Evolutionary conservation across 2,113 vertebrate species (phyloP).

Genomic region (Egretta garzetta): DNA sequence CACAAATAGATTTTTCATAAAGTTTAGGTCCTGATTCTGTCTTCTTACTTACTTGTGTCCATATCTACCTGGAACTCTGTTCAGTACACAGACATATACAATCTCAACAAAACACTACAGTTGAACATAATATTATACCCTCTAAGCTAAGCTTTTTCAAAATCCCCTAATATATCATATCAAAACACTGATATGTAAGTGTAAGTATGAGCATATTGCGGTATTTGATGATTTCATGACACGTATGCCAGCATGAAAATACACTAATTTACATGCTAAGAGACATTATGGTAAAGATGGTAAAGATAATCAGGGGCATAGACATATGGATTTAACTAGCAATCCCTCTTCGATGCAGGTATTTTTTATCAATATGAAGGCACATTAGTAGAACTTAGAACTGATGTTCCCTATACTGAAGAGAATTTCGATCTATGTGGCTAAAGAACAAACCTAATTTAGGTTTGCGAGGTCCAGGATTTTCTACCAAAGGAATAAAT

Average conservation of each 20-base stretch:
- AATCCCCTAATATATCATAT: neutral
- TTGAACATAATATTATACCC: neutral
- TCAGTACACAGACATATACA: neutral
- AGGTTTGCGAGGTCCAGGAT: neutral
- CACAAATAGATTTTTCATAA: neutral
- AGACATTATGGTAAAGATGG: neutral
- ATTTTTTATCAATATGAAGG: neutral
- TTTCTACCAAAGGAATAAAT: conserved; percentile 29
- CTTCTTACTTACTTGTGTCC: neutral
- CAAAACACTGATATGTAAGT: neutral
- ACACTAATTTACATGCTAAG: conserved; percentile 13
- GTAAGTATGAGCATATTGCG: neutral
- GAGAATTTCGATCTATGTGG: neutral
- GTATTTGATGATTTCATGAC: conserved; percentile 18
- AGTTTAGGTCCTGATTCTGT: neutral
- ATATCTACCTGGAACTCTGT: neutral
- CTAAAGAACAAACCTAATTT: neutral
- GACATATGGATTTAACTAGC: conserved; percentile 2
- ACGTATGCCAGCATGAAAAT: conserved; percentile 2
- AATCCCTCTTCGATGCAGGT: neutral
- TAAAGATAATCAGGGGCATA: neutral
- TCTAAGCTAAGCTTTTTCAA: neutral
- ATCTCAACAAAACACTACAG: neutral
- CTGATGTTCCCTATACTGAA: neutral
- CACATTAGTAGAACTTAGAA: neutral